Base-by-base conservation (phyloP, 2,113 vertebrate species). In the Sciurus niger region DNA sequence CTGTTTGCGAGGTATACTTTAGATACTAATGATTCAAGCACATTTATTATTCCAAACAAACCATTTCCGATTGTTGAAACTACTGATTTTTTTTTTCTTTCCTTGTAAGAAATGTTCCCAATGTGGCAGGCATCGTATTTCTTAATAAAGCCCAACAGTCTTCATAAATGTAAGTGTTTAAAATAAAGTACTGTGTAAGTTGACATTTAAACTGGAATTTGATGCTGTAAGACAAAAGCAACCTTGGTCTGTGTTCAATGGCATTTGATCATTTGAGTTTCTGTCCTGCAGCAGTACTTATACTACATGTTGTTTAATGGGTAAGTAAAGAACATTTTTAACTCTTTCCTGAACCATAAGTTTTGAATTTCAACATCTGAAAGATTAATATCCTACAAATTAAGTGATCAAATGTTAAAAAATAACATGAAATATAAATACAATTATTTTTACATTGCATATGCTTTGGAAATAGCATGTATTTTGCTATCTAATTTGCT, bases 161-260 rank as follows among this genome's bases (percentile, higher is more conserved):
- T 96, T 82, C 88, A 80, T 34, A 97, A 97, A 95, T 82, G 88
- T 80, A 4, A 95, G 70, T 90, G 76, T 95, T 98, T 97, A 96
- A 98, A 98, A 97, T 89, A 97, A 97, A 97, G 72, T 80, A 82
- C 87, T 84, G 22, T 63, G 85, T 93, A 96, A 97, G 77, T 48
- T 98, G 98, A 98, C 97, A 98, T 99, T 99, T 98, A 97, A 96
- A 97, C 93, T 94, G 80, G 95, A 97, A 97, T 97, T 34, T 95
- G 55, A 84, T 98, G 96, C 97, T 96, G 40, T 16, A 2, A 98
- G 97, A 97, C 84, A 96, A 51, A 93, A 96, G 46, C 63, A 89
- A 51, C 97, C 93, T 94, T 0, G 0, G 63, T 87, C 65, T 89
- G 78, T 98, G 98, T 95, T 98, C 96, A 93, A 92, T 98, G 98